Conservation (phyloP, 1,140 invertebrate genomes). For the Homarus americanus region DNA sequence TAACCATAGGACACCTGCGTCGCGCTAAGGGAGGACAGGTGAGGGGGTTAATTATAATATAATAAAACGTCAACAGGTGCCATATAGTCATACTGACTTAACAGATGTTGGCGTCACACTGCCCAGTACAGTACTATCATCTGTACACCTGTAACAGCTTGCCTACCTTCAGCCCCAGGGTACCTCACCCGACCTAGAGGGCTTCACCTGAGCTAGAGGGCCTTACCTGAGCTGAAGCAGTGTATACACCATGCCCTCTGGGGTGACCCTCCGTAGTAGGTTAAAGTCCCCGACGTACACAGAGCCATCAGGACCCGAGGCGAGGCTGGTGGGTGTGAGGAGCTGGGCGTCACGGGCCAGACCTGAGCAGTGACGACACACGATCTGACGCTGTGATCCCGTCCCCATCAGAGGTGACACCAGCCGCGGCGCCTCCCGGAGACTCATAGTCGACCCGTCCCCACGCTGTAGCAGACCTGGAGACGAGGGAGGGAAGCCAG, state of each 20-base stretch:
- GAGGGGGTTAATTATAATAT: not conserved
- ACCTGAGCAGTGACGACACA: slow-evolving; percentile 82
- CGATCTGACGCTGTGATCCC: slow-evolving; percentile 88
- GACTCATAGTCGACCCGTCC: slow-evolving; percentile 94
- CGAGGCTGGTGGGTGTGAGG: slow-evolving; percentile 93
- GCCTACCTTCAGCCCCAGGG: too few relatives aligned
- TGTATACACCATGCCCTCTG: slow-evolving; percentile 93
- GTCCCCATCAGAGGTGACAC: slow-evolving; percentile 97
- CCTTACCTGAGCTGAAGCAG: slow-evolving; percentile 93
- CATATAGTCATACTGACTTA: too few relatives aligned
- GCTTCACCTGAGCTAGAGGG: not conserved
- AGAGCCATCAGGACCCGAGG: slow-evolving; percentile 96
- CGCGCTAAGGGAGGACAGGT: slow-evolving; percentile 81
- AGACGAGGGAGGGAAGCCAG: not conserved
- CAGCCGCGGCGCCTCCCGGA: slow-evolving; percentile 85
- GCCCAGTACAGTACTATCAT: too few relatives aligned
- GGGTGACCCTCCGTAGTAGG: slow-evolving; percentile 93
- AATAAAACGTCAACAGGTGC: too few relatives aligned
- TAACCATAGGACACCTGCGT: slow-evolving; percentile 97
- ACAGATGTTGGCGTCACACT: too few relatives aligned
- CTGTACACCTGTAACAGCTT: too few relatives aligned
- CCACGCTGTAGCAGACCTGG: slow-evolving; percentile 93
- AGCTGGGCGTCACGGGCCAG: slow-evolving; percentile 91
- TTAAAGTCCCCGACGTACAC: slow-evolving; percentile 99
- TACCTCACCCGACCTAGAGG: too few relatives aligned